These are phyloP conservation scores for Silurus lanzhouensis DNA, from an alignment of 2,797 vertebrate genomes.

Conservation along the genomic window DNA sequence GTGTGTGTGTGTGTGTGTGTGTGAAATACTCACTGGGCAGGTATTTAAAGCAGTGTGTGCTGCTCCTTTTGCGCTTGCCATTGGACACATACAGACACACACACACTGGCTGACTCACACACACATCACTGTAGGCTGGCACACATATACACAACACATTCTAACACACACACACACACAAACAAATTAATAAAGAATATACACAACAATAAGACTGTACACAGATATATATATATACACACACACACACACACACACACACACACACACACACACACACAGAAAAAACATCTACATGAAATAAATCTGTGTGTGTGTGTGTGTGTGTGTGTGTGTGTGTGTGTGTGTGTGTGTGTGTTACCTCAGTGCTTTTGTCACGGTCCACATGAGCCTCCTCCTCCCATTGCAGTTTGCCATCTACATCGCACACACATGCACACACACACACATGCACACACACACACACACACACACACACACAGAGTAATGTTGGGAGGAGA, in stretches of 20 bases:
- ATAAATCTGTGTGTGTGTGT: too few relatives aligned
- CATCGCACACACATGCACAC: conserved; percentile 13
- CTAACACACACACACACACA: conserved; percentile 61
- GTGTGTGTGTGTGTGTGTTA: conserved; percentile 52
- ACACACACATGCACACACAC: conserved; percentile 3
- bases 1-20: conserved; percentile 1
- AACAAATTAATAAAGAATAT: not conserved
- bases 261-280: conserved; percentile 6
- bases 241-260: too few relatives aligned
- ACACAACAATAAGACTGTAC: not conserved
- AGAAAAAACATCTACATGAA: not conserved
- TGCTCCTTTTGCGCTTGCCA: conserved; percentile 88
- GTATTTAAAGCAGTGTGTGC: conserved; percentile 89
- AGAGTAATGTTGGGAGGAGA: not conserved
- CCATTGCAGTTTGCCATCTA: conserved; percentile 92
- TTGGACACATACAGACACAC: conserved; percentile 90
- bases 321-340: too few relatives aligned
- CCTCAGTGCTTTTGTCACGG: conserved; percentile 87
- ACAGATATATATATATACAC: too few relatives aligned
- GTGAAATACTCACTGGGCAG: conserved; percentile 78
- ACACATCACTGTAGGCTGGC: conserved; percentile 83
- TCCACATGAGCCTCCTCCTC: conserved; percentile 89
- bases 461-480: not conserved
- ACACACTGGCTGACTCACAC: conserved; percentile 79
- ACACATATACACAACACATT: conserved; percentile 80